phyloP scores from a whole-genome alignment of 2,888 invertebrate species.

The Dolichopus griseipennis region DNA sequence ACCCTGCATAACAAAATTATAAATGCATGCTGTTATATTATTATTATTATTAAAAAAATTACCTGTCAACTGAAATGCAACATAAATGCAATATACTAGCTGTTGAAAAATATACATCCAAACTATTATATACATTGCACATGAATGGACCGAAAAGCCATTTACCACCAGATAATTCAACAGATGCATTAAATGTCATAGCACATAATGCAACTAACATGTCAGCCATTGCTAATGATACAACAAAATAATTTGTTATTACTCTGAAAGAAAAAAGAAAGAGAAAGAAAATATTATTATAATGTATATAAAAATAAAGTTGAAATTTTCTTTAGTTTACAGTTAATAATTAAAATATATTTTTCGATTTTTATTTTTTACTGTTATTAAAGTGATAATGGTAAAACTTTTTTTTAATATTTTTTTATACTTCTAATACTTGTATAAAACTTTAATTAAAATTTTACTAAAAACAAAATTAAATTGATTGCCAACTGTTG shows the following conservation, averaged over 20 bases:
- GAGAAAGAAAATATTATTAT: neutral
- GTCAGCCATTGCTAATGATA: slow-evolving; percentile 87
- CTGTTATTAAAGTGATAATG: too few species aligned
- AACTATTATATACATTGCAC: slow-evolving; percentile 94
- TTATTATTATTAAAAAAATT: slow-evolving; percentile 23
- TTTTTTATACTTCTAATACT: too few species aligned
- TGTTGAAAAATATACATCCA: slow-evolving; percentile 90
- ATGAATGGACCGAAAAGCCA: slow-evolving; percentile 87
- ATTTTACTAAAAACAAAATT: too few species aligned
- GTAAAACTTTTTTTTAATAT: too few species aligned
- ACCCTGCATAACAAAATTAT: neutral
- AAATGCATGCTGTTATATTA: neutral
- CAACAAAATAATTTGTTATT: slow-evolving; percentile 93
- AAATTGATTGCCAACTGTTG: too few species aligned
- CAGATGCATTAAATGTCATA: slow-evolving; percentile 89
- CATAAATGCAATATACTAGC: slow-evolving; percentile 90
- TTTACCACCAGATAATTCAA: slow-evolving; percentile 69
- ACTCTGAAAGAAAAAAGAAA: slow-evolving; percentile 46
- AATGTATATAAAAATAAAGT: neutral
- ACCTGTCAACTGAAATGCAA: slow-evolving; percentile 77
- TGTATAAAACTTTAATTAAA: too few species aligned
- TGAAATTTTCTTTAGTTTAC: neutral
- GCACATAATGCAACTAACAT: slow-evolving; percentile 90
- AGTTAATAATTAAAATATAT: too few species aligned
- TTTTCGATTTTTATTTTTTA: too few species aligned